These are phyloP conservation scores for Lophotis ruficrista DNA, from an alignment of 2,113 vertebrate genomes.

Conservation along the genomic window DNA sequence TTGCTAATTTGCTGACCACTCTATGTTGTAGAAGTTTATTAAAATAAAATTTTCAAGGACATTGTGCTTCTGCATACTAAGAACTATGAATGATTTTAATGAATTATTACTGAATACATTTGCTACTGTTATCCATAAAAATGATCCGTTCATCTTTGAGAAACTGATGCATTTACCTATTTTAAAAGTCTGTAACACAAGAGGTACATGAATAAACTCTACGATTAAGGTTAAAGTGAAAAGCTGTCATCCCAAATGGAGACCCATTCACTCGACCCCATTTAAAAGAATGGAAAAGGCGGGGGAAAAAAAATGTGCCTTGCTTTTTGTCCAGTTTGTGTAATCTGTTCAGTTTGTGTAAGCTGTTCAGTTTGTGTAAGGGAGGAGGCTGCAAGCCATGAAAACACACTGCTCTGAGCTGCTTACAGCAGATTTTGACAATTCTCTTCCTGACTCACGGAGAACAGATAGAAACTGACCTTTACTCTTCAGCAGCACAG, in stretches of 20 bases:
- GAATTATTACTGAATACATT: background rate
- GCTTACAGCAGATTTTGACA: background rate
- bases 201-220: background rate
- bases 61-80: background rate
- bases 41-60: background rate
- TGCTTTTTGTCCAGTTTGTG: background rate
- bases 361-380: background rate
- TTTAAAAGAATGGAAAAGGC: background rate
- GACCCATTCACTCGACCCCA: background rate
- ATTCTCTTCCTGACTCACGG: background rate
- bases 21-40: background rate
- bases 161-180: background rate
- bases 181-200: background rate
- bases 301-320: fast-evolving
- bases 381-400: background rate
- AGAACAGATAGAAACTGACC: background rate
- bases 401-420: background rate
- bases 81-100: background rate
- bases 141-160: background rate
- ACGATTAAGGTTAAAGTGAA: background rate
- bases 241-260: background rate
- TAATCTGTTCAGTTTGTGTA: too few species aligned
- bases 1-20: background rate
- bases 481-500: background rate
- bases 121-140: background rate